Evolutionary conservation across 2,797 vertebrate species (phyloP), one percentile per base, ranked within the genome.

Genomic region (Cynodonichthys magdalenae): DNA sequence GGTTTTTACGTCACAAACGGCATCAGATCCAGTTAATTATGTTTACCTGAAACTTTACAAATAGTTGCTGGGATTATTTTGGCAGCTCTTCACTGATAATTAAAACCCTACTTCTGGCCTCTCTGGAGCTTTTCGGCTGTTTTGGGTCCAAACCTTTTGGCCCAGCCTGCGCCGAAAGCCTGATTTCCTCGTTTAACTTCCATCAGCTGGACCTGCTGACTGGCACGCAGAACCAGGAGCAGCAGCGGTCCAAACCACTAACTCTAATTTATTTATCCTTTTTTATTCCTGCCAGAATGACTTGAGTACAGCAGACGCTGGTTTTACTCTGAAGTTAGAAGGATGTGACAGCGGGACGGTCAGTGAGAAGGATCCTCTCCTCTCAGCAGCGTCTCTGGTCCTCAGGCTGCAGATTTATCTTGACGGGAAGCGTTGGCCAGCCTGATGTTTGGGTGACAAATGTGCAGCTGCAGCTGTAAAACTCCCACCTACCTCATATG

Each of bases 391-490:
- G 12, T 11, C 34, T 39, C 12, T 46, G 59, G 17, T 39, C 51
- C 50, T 19, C 72, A 69, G 72, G 63, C 63, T 17, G 17, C 63
- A 77, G 65, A 71, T 44, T 49, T 77, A 48, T 61, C 55, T 59
- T n/a, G 31, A 48, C 15, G 15, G 52, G 48, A 39, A 79, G 47
- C 54, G 42, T 71, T 59, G 76, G 62, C 61, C 51, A 10, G 51
- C 63, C 68, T 77, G 58, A 39, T 61, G 49, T 17, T 44, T 55
- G 57, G 79, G 74, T 77, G 73, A 86, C 65, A 79, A 84, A 85
- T 81, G 60, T 60, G 27, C 55, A 46, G 50, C 68, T 70, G 69
- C 50, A 41, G 54, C 48, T 44, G 49, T 57, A 71, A 80, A 39
- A 81, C 52, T 68, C 80, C 27, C 15, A 18, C 45, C 72, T 42